A percentile compares a stretch with the other conserved stretches of the same genome.
Evolutionary conservation across 2,113 vertebrate genomes (phyloP).

Genomic region (Strigops habroptila): DNA sequence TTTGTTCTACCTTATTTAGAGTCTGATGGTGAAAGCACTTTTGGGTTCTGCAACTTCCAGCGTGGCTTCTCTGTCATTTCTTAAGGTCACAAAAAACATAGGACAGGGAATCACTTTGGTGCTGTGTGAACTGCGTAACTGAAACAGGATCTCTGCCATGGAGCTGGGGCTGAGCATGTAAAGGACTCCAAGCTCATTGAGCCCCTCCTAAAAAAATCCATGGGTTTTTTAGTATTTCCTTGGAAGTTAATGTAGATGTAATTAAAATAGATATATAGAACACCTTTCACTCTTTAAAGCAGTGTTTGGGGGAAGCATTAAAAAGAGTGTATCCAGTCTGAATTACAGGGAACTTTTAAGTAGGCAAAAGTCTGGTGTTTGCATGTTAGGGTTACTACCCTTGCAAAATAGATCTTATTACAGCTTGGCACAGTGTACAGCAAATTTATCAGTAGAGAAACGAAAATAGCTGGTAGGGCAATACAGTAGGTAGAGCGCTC

Average conservation of each 20-base stretch:
- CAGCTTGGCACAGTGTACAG: background rate
- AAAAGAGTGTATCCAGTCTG: background rate
- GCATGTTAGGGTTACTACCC: background rate
- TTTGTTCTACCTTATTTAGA: background rate
- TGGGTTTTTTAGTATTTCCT: background rate
- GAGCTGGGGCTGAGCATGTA: background rate
- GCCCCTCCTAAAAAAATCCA: background rate
- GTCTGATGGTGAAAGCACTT: background rate
- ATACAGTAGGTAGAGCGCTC: background rate
- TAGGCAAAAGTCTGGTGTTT: background rate
- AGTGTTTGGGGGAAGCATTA: background rate
- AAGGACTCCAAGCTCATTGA: background rate
- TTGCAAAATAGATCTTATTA: conserved; percentile 13
- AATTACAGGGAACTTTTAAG: background rate
- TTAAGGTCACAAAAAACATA: background rate
- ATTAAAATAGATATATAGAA: background rate
- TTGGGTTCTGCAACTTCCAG: background rate
- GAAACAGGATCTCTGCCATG: background rate
- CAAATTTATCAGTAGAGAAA: background rate
- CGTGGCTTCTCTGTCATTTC: background rate
- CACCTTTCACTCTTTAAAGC: background rate
- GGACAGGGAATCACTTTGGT: rapidly evolving
- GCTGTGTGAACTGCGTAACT: rapidly evolving
- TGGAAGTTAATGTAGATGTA: background rate
- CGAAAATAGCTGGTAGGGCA: background rate